A percentile compares a stretch with the other conserved stretches of the same genome.
phyloP scores from a whole-genome alignment of 1,140 invertebrate genomes.

The Triops longicaudatus region DNA sequence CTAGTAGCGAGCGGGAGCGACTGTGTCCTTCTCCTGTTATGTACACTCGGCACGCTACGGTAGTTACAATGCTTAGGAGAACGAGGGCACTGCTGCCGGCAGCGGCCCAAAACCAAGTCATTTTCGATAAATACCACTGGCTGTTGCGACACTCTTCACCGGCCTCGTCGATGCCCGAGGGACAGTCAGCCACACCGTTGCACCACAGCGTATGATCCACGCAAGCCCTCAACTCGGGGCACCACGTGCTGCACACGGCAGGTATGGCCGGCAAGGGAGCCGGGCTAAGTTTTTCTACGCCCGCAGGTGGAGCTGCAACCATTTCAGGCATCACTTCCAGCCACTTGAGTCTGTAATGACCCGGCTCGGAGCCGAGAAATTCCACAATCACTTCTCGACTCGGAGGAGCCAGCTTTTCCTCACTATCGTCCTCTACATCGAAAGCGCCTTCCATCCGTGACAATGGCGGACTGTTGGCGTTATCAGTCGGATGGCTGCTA shows the following conservation, averaged over 20 bases:
- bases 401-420: slow-evolving; percentile 37
- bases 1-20: slow-evolving; percentile 2
- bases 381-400: slow-evolving; percentile 57
- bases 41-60: slow-evolving; percentile 16
- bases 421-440: slow-evolving; percentile 35
- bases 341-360: slow-evolving; percentile 68
- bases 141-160: slow-evolving; percentile 39
- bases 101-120: slow-evolving; percentile 24
- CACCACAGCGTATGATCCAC: slow-evolving; percentile 82
- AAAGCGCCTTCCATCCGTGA: background rate
- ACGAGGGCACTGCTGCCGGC: slow-evolving; percentile 20
- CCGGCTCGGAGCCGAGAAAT: slow-evolving; percentile 60
- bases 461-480: slow-evolving; percentile 23
- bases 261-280: slow-evolving; percentile 36
- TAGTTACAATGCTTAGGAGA: slow-evolving; percentile 23
- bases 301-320: slow-evolving; percentile 12
- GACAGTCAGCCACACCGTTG: slow-evolving; percentile 73
- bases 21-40: background rate
- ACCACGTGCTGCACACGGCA: slow-evolving; percentile 64
- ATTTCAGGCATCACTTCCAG: slow-evolving; percentile 56
- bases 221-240: slow-evolving; percentile 76
- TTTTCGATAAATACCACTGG: slow-evolving; percentile 23
- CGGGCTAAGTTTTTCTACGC: slow-evolving; percentile 31
- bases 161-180: slow-evolving; percentile 77
- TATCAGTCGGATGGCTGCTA: slow-evolving; percentile 15